phyloP scores from a whole-genome alignment of 2,113 vertebrate species.

The Vicugna pacos region DNA sequence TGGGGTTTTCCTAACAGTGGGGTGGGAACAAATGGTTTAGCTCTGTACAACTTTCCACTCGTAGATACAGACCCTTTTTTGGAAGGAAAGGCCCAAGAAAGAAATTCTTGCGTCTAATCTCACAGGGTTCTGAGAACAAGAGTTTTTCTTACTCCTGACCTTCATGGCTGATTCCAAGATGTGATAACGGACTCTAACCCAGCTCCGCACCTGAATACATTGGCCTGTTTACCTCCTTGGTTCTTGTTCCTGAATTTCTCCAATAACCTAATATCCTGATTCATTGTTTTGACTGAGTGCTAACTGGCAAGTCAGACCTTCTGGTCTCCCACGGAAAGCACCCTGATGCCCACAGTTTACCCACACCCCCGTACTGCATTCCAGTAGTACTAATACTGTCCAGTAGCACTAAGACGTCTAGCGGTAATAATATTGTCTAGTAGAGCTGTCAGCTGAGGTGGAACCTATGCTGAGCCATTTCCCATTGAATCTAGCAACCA shows the following conservation, averaged over 20 bases:
- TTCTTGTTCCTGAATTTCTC: not conserved
- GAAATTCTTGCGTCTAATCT: not conserved
- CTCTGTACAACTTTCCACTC: not conserved
- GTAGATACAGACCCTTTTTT: not conserved
- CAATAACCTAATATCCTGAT: not conserved
- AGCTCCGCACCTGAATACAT: not conserved
- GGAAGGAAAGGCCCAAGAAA: not conserved
- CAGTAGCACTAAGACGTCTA: not conserved
- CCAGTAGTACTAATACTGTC: not conserved
- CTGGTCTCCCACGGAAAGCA: not conserved
- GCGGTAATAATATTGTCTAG: not conserved
- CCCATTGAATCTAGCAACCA: not conserved
- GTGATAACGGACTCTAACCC: not conserved
- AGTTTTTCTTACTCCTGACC: not conserved
- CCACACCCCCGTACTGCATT: too few species aligned
- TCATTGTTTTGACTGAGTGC: not conserved
- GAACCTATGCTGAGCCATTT: not conserved
- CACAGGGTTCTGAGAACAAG: not conserved
- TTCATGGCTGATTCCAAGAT: not conserved
- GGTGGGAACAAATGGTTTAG: not conserved
- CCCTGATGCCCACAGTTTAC: not conserved
- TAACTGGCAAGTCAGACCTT: not conserved
- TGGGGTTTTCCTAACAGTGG: not conserved
- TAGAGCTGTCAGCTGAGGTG: not conserved
- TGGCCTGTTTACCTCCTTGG: not conserved